These are phyloP conservation scores for Zootermopsis nevadensis DNA, from an alignment of 2,888 invertebrate species.

Conservation along the genomic window DNA sequence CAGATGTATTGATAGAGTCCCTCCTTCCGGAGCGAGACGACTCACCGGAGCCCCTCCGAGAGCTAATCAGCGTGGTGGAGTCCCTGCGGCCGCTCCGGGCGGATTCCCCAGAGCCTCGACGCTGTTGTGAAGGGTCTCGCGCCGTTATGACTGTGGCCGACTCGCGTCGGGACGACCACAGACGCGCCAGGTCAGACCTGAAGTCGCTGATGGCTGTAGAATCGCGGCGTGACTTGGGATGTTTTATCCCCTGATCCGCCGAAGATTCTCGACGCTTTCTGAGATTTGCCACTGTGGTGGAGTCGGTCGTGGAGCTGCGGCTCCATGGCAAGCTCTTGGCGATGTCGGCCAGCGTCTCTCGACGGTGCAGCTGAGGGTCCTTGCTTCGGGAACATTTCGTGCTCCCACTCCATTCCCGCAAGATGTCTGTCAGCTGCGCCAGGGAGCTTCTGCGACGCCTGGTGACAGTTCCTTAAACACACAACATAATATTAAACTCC, in stretches of 20 bases:
- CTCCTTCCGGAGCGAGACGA: slow-evolving; percentile 55
- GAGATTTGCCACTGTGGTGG: slow-evolving; percentile 62
- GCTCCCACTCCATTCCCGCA: slow-evolving; percentile 79
- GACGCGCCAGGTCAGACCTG: slow-evolving; percentile 74
- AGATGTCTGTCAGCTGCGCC: slow-evolving; percentile 88
- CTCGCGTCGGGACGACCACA: slow-evolving; percentile 72
- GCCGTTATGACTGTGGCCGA: slow-evolving; percentile 50
- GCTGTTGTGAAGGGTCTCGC: slow-evolving; percentile 47
- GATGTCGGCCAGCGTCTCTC: slow-evolving; percentile 89
- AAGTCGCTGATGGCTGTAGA: slow-evolving; percentile 61
- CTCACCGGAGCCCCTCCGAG: slow-evolving; percentile 51
- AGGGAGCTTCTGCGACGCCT: slow-evolving; percentile 85
- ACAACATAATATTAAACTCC: not conserved
- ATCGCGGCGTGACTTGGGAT: slow-evolving; percentile 70
- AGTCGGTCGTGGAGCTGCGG: slow-evolving; percentile 71
- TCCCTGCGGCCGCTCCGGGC: slow-evolving; percentile 49
- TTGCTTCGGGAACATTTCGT: slow-evolving; percentile 64
- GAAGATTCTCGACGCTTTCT: slow-evolving; percentile 88
- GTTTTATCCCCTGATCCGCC: slow-evolving; percentile 76
- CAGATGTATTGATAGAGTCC: slow-evolving; percentile 54
- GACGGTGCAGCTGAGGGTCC: slow-evolving; percentile 77
- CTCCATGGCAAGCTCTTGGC: slow-evolving; percentile 88
- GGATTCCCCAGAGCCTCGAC: slow-evolving; percentile 53
- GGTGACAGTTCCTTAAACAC: slow-evolving; percentile 56
- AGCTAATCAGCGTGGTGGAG: slow-evolving; percentile 43